These are phyloP conservation scores for Deroplatys truncata DNA, from an alignment of 2,888 invertebrate genomes.

Conservation along the genomic window DNA sequence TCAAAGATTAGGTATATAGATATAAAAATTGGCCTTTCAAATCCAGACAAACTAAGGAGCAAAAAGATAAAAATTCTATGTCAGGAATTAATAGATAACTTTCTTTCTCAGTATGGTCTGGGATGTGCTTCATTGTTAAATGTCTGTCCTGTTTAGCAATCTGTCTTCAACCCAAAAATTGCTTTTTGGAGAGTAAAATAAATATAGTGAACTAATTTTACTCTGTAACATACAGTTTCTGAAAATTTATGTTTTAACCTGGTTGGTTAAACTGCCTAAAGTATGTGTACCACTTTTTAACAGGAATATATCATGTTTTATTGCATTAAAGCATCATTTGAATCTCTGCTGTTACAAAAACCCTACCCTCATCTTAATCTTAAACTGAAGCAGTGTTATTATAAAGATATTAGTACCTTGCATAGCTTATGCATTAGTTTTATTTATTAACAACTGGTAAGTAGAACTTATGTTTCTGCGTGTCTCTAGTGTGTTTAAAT, in stretches of 20 bases:
- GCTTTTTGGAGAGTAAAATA: too few relatives aligned
- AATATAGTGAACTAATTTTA: too few relatives aligned
- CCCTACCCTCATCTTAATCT: neutral
- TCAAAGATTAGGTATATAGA: too few relatives aligned
- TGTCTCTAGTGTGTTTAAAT: constrained; percentile 80
- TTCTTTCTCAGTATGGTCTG: too few relatives aligned
- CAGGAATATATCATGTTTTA: neutral
- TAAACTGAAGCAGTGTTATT: neutral
- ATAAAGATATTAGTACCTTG: neutral
- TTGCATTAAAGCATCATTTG: neutral
- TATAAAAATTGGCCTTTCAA: too few relatives aligned
- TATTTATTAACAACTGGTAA: constrained; percentile 53
- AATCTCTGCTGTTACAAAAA: neutral
- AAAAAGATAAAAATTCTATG: too few relatives aligned
- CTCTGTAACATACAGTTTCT: too few relatives aligned
- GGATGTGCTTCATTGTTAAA: too few relatives aligned
- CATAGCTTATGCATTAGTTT: neutral
- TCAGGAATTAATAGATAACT: too few relatives aligned
- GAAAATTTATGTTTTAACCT: neutral
- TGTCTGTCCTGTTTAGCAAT: too few relatives aligned
- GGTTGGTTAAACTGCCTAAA: neutral
- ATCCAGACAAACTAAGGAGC: too few relatives aligned
- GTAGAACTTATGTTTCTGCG: constrained; percentile 81
- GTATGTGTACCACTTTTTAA: neutral
- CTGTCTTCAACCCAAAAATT: too few relatives aligned